Base-by-base conservation (phyloP, 2,113 vertebrate genomes). In the Eurystomus gularis region DNA sequence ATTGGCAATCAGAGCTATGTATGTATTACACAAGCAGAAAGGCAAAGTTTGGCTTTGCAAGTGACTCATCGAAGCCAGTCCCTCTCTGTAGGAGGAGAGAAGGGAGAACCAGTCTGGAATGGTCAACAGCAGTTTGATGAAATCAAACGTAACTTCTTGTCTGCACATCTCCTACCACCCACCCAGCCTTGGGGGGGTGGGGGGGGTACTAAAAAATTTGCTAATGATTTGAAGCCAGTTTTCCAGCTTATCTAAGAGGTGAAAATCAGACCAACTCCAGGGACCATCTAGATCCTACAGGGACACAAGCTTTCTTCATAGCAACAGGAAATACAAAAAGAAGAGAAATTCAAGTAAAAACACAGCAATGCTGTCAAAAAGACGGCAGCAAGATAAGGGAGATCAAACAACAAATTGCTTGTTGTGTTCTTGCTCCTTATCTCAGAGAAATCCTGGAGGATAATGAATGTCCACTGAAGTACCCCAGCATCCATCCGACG, bases 281-380 rank as follows among this genome's bases (percentile, higher is more conserved):
- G 91, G 94, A 91, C 92, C 65, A 55, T 49, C 35, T 18, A 70
- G 40, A 57, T 8, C 89, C 88, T 82, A 58, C 80, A 69, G 1
- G 25, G 94, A 77, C 90, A 79, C 44, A 76, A 89, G 62, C 24
- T 31, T 49, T 89, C 87, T 79, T 77, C 96, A 86, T 33, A 83
- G 96, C 90, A 88, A 95, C 89, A 94, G 93, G 95, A 96, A 97
- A 94, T 51, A 95, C 49, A 89, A 72, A 88, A 94, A 91, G 26
- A 78, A 54, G 90, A 72, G 81, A 69, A 94, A 97, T 71, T 84
- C 76, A 82, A 97, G 91, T 35, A 83, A 96, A 81, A 44, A 48
- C 93, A 86, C 95, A 97, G 93, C 88, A 80, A 70, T 37, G 40
- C 85, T 79, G 94, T 93, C 82, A 90, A 29, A 49, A 94, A 92